Evolutionary conservation across 2,113 vertebrate species (phyloP), one percentile per base, ranked within the genome.

Genomic region (Machaerirhynchus nigripectus): DNA sequence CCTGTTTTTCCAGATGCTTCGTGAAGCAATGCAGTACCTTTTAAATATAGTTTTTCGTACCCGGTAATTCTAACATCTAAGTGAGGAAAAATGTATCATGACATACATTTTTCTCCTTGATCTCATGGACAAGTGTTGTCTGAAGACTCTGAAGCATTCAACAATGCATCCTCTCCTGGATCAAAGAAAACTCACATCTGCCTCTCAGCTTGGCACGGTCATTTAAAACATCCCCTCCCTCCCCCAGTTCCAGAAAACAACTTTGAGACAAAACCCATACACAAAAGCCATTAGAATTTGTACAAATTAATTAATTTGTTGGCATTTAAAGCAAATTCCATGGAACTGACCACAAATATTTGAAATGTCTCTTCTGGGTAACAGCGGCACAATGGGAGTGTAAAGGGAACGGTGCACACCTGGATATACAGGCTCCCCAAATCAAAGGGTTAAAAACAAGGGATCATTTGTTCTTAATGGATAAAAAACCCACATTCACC

Each of bases 381-480:
- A 71, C 28, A 44, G 42, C n/a, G 90, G 80, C 92, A 93, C 90
- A 95, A 93, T 89, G 70, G 74, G 68, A 89, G 20, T 84, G 78
- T 61, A 91, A 92, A 90, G 37, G 81, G 81, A 93, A 70, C 15
- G 10, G 80, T 12, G 78, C 70, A 82, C 96, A 97, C 95, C 95
- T 97, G 97, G 93, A 95, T 89, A 96, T 47, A 91, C 87, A 94
- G 90, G 91, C 64, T 76, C 15, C 31, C 59, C 69, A 64, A 97
- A 95, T 89, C 80, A 95, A 97, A 94, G 96, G 87, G 95, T 95
- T 97, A 97, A 96, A 97, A 86, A 94, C 93, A 97, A 97, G 89
- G 94, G 84, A 73, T 94, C 95, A 42, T 84, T 97, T 95, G 81
- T 90, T 94, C 92, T 68, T 64, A 87, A 70, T 53, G 88, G 53